Conservation (phyloP, 2,113 vertebrate genomes). For the Peromyscus polionotus region DNA sequence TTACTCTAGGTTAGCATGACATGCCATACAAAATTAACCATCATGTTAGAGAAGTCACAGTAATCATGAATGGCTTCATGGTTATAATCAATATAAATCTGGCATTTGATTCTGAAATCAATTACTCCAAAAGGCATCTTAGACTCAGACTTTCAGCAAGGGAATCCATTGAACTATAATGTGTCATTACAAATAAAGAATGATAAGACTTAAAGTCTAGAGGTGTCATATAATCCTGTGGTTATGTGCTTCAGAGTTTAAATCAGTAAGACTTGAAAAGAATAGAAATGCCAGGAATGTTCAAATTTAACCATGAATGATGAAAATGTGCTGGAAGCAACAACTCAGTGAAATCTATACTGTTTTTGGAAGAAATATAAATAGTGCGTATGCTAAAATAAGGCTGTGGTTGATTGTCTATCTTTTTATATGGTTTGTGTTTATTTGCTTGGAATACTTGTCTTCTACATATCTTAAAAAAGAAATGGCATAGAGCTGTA, state of each 20-base stretch:
- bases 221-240: constrained; percentile 53
- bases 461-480: background rate
- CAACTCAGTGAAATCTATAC: constrained; percentile 31
- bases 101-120: constrained; percentile 79
- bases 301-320: constrained; percentile 71
- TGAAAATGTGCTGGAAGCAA: constrained; percentile 41
- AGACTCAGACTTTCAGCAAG: constrained; percentile 28
- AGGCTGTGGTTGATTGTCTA: background rate
- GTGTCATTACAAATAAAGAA: constrained; percentile 71
- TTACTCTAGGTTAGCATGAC: constrained; percentile 80
- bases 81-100: constrained; percentile 83
- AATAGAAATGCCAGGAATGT: constrained; percentile 69
- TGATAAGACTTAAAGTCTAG: constrained; percentile 60
- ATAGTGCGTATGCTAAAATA: constrained; percentile 3
- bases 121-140: constrained; percentile 74
- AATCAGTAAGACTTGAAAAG: constrained; percentile 63
- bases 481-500: background rate
- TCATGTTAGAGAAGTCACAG: constrained; percentile 66
- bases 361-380: constrained; percentile 14
- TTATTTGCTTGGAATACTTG: background rate
- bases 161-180: constrained; percentile 66
- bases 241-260: constrained; percentile 61
- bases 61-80: constrained; percentile 78
- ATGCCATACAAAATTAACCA: constrained; percentile 78
- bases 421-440: background rate